Percentiles rank a stretch among this genome's conserved stretches.
Conservation (phyloP, 1,140 invertebrate genomes). For the Magallana gigas region DNA sequence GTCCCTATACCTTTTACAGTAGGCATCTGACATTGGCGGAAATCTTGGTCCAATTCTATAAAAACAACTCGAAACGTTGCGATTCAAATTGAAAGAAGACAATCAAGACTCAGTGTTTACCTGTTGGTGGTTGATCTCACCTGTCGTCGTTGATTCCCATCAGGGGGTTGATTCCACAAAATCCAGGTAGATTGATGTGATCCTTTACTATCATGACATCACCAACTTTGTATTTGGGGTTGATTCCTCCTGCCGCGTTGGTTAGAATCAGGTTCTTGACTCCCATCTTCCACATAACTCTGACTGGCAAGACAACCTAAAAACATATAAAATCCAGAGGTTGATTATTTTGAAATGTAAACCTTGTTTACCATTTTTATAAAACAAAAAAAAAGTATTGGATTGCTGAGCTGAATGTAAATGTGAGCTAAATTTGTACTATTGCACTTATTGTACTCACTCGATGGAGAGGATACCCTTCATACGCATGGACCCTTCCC, state of each 20-base stretch:
- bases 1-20: conserved; percentile 86
- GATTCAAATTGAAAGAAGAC: no score
- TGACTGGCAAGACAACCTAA: conserved; percentile 92
- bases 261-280: conserved; percentile 92
- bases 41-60: conserved; percentile 94
- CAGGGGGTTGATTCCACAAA: conserved; percentile 94
- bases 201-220: conserved; percentile 98
- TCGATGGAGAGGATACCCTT: conserved; percentile 95
- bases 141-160: conserved; percentile 95
- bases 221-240: conserved; percentile 91
- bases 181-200: conserved; percentile 92
- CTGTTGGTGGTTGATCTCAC: conserved; percentile 73
- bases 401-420: no score
- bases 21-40: conserved; percentile 92
- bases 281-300: conserved; percentile 96
- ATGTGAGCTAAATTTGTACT: no score
- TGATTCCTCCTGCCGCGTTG: conserved; percentile 96
- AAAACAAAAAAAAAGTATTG: no score
- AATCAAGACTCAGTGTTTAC: no score
- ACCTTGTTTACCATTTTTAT: no score
- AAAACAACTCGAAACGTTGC: conserved; percentile 27
- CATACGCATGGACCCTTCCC: conserved; percentile 96
- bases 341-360: no score
- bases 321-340: no score
- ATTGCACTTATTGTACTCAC: conserved; percentile 78